These are phyloP conservation scores for Cabera pusaria DNA, from an alignment of 2,888 invertebrate genomes.

Conservation along the genomic window DNA sequence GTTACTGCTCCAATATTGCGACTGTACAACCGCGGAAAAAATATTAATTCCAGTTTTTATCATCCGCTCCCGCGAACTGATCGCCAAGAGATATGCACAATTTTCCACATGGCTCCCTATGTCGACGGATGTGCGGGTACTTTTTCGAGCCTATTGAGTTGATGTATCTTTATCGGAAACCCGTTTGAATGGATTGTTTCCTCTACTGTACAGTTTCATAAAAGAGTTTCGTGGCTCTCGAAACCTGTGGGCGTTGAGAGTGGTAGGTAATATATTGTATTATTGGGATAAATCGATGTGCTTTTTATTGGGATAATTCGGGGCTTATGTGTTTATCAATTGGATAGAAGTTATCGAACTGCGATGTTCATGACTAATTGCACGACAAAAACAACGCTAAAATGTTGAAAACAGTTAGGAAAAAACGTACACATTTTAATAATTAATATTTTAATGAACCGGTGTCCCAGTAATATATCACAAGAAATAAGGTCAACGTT, in stretches of 20 bases:
- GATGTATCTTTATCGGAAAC: constrained; percentile 22
- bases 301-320: too few species aligned
- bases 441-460: constrained; percentile 16
- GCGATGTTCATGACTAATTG: too few species aligned
- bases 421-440: too few species aligned
- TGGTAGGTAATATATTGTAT: too few species aligned
- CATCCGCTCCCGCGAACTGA: constrained; percentile 22
- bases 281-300: too few species aligned
- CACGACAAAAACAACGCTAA: too few species aligned
- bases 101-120: constrained; percentile 31
- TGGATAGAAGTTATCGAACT: too few species aligned
- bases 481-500: constrained; percentile 15
- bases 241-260: too few species aligned
- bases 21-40: constrained; percentile 18
- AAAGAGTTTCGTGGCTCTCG: not conserved
- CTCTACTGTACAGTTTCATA: constrained; percentile 4
- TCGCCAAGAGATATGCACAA: constrained; percentile 32
- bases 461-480: constrained; percentile 21
- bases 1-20: constrained; percentile 4
- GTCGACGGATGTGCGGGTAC: constrained; percentile 29
- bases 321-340: too few species aligned
- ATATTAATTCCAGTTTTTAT: constrained; percentile 26
- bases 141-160: constrained; percentile 29
- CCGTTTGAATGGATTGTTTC: constrained; percentile 19
- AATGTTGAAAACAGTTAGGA: too few species aligned